These are phyloP conservation scores for Tricholauxania praeusta DNA, from an alignment of 2,888 invertebrate species.

Conservation along the genomic window DNA sequence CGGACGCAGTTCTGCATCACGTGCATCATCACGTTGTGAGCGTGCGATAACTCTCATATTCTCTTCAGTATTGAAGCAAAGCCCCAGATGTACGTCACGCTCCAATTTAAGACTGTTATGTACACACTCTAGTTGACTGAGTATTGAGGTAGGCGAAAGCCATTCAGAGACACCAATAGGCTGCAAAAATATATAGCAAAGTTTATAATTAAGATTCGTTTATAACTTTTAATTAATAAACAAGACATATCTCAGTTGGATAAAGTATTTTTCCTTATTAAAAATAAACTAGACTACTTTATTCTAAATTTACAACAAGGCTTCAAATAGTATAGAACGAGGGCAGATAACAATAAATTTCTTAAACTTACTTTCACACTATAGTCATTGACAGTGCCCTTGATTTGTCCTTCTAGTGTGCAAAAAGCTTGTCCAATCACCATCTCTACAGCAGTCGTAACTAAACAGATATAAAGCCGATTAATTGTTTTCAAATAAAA, in stretches of 20 bases:
- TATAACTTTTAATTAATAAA: too few relatives aligned
- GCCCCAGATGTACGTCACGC: slow-evolving; percentile 81
- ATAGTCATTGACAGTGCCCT: slow-evolving; percentile 76
- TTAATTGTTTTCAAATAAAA: background rate
- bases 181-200: slow-evolving; percentile 41
- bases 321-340: background rate
- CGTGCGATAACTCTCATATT: slow-evolving; percentile 80
- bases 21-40: slow-evolving; percentile 84
- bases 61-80: slow-evolving; percentile 76
- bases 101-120: slow-evolving; percentile 94
- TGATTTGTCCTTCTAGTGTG: slow-evolving; percentile 80
- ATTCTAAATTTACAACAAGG: background rate
- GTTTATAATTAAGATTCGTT: too few relatives aligned
- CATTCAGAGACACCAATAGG: slow-evolving; percentile 88
- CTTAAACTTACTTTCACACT: slow-evolving; percentile 69
- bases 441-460: slow-evolving; percentile 87
- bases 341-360: background rate
- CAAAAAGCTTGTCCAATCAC: slow-evolving; percentile 87
- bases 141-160: slow-evolving; percentile 82
- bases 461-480: slow-evolving; percentile 69
- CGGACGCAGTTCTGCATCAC: slow-evolving; percentile 79
- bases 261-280: too few relatives aligned
- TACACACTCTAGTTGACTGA: slow-evolving; percentile 93
- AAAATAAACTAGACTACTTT: too few relatives aligned
- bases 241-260: too few relatives aligned